Conservation (phyloP, 2,888 invertebrate genomes). For the Athrips mouffetella region DNA sequence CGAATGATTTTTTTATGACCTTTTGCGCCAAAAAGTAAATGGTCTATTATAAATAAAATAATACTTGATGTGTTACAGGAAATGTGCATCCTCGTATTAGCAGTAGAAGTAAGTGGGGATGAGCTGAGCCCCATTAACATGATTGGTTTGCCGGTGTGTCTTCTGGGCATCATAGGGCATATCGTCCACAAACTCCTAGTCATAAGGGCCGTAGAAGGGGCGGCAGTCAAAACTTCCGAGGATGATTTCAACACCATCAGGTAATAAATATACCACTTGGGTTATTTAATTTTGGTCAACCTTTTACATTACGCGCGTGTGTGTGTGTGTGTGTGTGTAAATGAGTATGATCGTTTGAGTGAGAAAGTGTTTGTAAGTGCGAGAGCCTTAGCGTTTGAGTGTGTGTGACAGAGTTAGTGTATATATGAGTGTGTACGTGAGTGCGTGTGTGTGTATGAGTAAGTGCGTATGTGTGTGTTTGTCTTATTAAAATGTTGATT, state of each 20-base stretch:
- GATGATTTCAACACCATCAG: constrained; percentile 44
- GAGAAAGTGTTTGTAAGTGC: too few species aligned
- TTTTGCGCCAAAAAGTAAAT: not conserved
- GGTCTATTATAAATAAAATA: too few species aligned
- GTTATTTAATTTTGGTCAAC: not conserved
- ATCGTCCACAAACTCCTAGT: constrained; percentile 83
- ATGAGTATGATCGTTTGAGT: too few species aligned
- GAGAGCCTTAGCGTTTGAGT: too few species aligned
- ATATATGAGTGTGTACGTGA: too few species aligned
- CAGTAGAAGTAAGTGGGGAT: constrained; percentile 92
- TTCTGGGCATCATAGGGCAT: constrained; percentile 92
- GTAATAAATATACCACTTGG: constrained; percentile 1
- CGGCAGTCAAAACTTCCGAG: constrained; percentile 42
- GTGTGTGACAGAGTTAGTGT: too few species aligned
- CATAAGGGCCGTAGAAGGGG: constrained; percentile 51
- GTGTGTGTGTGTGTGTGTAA: too few species aligned
- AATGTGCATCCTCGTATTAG: constrained; percentile 92
- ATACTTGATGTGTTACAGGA: constrained; percentile 85
- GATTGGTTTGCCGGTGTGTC: constrained; percentile 90
- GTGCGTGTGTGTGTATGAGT: too few species aligned
- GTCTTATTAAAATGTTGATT: too few species aligned
- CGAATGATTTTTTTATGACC: not conserved
- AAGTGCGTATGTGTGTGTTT: too few species aligned
- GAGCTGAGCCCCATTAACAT: constrained; percentile 89
- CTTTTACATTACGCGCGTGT: not conserved